Percentiles rank a stretch among this genome's conserved stretches.
phyloP scores from a whole-genome alignment of 2,113 vertebrate species.

The Elephas maximus region DNA sequence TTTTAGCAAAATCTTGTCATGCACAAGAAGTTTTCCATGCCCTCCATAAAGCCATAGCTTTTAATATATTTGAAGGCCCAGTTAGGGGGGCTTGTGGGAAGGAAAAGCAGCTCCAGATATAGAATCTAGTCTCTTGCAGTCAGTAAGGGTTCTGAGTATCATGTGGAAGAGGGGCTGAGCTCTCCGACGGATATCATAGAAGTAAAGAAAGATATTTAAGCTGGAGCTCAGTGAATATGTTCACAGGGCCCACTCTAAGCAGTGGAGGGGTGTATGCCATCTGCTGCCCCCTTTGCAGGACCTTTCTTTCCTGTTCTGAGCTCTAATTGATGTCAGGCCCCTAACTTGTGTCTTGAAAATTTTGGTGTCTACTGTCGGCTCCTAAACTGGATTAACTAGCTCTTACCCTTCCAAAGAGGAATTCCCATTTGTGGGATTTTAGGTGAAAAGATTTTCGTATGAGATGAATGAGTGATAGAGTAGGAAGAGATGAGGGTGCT shows the following conservation, averaged over 20 bases:
- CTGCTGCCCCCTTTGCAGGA: neutral
- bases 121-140: neutral
- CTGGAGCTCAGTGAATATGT: neutral
- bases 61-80: neutral
- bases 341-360: neutral
- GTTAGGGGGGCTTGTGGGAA: neutral
- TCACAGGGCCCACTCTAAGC: neutral
- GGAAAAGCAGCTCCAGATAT: neutral
- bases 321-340: no score
- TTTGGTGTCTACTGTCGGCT: neutral
- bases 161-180: neutral
- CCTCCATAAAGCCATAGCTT: neutral
- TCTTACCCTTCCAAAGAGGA: neutral
- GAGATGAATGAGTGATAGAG: neutral
- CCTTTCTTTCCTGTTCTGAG: neutral
- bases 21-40: neutral
- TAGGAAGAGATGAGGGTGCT: neutral
- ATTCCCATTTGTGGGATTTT: neutral
- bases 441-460: neutral
- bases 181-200: neutral
- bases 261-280: accelerated
- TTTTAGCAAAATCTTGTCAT: neutral
- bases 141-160: neutral
- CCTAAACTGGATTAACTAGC: neutral
- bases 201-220: neutral